Evolutionary conservation across 1,140 invertebrate genomes (phyloP).

Genomic region (Drosophila sproati): DNA sequence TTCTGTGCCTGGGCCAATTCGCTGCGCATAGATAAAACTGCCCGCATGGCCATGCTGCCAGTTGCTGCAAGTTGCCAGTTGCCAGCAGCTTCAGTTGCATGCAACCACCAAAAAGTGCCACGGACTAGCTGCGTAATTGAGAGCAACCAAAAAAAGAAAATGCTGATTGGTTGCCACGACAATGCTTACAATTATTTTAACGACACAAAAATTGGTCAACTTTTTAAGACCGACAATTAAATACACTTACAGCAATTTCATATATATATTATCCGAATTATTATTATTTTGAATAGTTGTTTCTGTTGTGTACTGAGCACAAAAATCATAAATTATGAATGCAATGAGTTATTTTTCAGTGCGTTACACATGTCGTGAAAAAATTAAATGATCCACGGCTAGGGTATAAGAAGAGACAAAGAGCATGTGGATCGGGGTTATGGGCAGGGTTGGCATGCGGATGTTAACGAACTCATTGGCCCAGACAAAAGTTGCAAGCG

Average conservation of each 20-base stretch:
- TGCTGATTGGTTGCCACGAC: conserved; percentile 14
- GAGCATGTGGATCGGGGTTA: conserved; percentile 8
- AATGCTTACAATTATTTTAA: conserved; percentile 39
- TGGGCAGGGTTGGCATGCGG: conserved; percentile 11
- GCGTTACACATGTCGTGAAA: not conserved
- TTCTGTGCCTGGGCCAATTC: conserved; percentile 16
- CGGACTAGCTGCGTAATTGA: conserved; percentile 66
- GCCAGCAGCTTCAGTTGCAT: conserved; percentile 41
- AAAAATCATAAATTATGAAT: no score
- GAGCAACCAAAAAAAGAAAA: conserved; percentile 15
- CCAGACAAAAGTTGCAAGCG: conserved; percentile 41
- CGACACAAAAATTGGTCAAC: not conserved
- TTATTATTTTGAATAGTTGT: no score
- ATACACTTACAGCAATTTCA: not conserved
- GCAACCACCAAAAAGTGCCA: conserved; percentile 54
- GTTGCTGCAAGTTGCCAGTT: not conserved
- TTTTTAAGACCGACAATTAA: not conserved
- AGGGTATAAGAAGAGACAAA: conserved; percentile 48
- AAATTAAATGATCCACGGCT: not conserved
- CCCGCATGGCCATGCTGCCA: conserved; percentile 49
- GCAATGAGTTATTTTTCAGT: no score
- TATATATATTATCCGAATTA: no score
- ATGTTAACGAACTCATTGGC: conserved; percentile 77
- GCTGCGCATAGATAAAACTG: conserved; percentile 18
- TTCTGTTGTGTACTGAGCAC: no score